These are phyloP conservation scores for Anneissia japonica DNA, from an alignment of 35 echinoderm and acorn worm genomes.

Conservation along the genomic window DNA sequence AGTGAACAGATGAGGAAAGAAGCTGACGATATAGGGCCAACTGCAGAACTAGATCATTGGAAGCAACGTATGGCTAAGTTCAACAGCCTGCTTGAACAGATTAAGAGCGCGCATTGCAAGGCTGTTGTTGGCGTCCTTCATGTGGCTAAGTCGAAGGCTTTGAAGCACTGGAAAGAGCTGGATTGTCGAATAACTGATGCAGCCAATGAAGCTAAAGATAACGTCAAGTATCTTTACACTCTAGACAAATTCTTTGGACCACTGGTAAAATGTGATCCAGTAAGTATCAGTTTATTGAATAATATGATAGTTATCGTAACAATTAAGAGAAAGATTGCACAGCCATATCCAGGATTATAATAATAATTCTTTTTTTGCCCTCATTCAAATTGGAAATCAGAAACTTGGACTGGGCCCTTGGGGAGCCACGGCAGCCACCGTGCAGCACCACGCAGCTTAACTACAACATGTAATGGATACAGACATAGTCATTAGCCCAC, in stretches of 20 bases:
- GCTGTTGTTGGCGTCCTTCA: constrained; percentile 88
- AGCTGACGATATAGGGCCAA: constrained; percentile 92
- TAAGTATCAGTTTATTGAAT: constrained; percentile 30
- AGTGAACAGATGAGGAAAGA: constrained; percentile 99
- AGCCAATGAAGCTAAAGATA: constrained; percentile 96
- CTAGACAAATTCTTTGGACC: constrained; percentile 99
- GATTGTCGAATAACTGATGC: constrained; percentile 98
- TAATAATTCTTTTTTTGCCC: not conserved
- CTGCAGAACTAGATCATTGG: constrained; percentile 98
- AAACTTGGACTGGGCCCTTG: too few relatives aligned
- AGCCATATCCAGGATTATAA: not conserved
- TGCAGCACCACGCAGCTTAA: too few relatives aligned
- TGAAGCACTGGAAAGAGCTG: constrained; percentile 96
- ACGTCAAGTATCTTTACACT: constrained; percentile 97
- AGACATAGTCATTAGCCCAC: too few relatives aligned
- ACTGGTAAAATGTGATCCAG: constrained; percentile 94
- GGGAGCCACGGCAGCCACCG: too few relatives aligned
- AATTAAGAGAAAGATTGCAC: not conserved
- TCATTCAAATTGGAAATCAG: too few relatives aligned
- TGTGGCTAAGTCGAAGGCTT: constrained; percentile 90
- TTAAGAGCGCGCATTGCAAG: constrained; percentile 92
- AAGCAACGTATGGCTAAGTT: constrained; percentile 98
- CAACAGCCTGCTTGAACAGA: constrained; percentile 96
- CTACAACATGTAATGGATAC: too few relatives aligned
- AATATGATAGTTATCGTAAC: not conserved